Conservation (phyloP, 2,797 vertebrate genomes). For the Cyclopterus lumpus region DNA sequence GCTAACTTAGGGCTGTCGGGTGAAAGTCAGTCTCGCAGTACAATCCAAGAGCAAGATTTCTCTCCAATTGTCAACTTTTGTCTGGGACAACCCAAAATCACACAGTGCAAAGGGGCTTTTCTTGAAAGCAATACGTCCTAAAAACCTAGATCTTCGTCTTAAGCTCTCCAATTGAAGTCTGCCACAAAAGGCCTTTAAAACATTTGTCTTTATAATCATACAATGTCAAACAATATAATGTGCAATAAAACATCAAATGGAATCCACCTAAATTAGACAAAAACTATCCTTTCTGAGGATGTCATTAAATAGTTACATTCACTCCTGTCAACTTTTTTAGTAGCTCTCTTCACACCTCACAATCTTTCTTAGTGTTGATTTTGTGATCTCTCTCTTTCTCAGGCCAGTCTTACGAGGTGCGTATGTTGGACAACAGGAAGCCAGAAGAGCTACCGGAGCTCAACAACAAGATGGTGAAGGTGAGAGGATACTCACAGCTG, state of each 20-base stretch:
- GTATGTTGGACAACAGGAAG: conserved; percentile 97
- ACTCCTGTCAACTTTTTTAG: neutral
- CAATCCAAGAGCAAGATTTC: neutral
- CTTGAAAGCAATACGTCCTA: neutral
- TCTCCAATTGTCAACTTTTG: neutral
- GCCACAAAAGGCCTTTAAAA: neutral
- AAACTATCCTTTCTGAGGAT: neutral
- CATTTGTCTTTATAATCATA: neutral
- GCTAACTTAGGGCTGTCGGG: neutral
- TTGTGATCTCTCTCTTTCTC: conserved; percentile 23
- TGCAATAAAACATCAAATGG: neutral
- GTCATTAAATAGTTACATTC: neutral
- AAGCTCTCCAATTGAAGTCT: neutral
- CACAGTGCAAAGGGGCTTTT: neutral
- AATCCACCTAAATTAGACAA: neutral
- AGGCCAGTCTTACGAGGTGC: conserved; percentile 99
- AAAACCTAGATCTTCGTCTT: neutral
- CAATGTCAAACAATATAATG: neutral
- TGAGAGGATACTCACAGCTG: conserved; percentile 69
- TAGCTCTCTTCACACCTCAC: no score
- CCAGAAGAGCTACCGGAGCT: conserved; percentile 92
- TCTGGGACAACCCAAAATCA: neutral
- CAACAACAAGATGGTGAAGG: conserved; percentile 95
- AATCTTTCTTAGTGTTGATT: neutral
- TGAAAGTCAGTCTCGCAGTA: neutral